Base-by-base conservation (phyloP, 2,888 invertebrate genomes). In the Scaptomyza reducta region DNA sequence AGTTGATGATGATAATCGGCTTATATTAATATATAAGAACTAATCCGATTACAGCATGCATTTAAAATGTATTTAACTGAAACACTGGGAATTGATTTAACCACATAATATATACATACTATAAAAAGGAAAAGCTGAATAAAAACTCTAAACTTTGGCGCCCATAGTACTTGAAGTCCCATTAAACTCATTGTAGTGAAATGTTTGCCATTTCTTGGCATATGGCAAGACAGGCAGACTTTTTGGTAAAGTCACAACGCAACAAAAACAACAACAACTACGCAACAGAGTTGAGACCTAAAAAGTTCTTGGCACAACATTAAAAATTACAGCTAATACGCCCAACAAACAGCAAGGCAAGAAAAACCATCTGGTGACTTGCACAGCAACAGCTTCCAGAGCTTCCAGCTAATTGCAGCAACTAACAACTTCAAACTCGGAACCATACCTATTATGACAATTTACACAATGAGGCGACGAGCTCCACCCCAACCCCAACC, bases 391-490 rank as follows among this genome's bases (percentile, higher is more conserved):
- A 38, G 47, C 70, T 66, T 31, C 27, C 47, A 60, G 74, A 38
- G 47, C 70, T 66, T 31, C 27, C 47, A 60, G 74, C 69, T 83
- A 77, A 84, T 84, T 84, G 64, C 47, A 62, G 47, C 61, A 49
- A 45, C 38, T 18, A 53, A 67, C 46, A 60, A 62, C 49, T 51
- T 51, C 55, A 64, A 42, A 49, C 38, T 59, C 46, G 29, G 51
- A 40, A 10, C 47, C 50, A 73, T 46, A 70, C 65, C 71, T 83
- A 78, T 73, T 83, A 78, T 83, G 83, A 81, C 76, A 79, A 77
- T 79, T 79, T 77, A 63, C 77, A 70, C 47, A 58, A 54, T 45
- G 47, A 44, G 22, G n/a, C n/a, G 16, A n/a, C n/a, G 10, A 35
- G 44, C 45, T 33, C 10, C 45, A 29, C 10, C 33, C 14, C 11